Base-by-base conservation (phyloP, 2,113 vertebrate species). In the Calidris pugnax region DNA sequence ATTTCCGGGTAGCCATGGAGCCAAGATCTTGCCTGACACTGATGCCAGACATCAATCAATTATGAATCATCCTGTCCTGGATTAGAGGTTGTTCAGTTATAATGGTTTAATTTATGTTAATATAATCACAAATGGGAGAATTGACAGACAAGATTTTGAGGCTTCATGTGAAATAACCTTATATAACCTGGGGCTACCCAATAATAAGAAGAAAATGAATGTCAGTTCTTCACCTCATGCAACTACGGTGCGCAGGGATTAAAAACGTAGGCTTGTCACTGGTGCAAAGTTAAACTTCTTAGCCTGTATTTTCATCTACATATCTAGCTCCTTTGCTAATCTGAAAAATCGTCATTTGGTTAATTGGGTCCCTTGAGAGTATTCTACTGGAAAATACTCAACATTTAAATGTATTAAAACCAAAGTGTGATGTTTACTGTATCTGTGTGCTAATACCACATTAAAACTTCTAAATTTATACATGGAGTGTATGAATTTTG, bases 361-460 rank as follows among this genome's bases (percentile, higher is more conserved):
- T 97, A 97, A 97, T 97, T 95, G 93, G 50, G 59, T 83, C 92
- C 76, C 67, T 71, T 91, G 92, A 53, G 93, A 95, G n/a, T 95
- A 82, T 95, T 94, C 93, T 73, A 22, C 67, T 87, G 63, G 77
- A 92, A 95, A 95, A 91, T 77, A 82, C 63, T 75, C 77, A 89
- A 37, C 77, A 91, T 91, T 87, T 95, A 82, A 91, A 95, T 82
- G 50, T 85, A 82, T 95, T 94, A 93, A 96, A 97, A 96, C 48
- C 48, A 45, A 69, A 87, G 62, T 87, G 57, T 63, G 62, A 43
- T 92, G 74, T 91, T 95, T 94, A 85, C 83, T 69, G 20, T 85
- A 90, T 85, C 84, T 95, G 10, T 85, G 83, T 76, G 35, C 71
- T 95, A 85, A 91, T 92, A 55, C 59, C 45, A 69, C 64, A 86